Evolutionary conservation across 2,888 invertebrate genomes (phyloP).

Genomic region (Melikaiella ostensackeni): DNA sequence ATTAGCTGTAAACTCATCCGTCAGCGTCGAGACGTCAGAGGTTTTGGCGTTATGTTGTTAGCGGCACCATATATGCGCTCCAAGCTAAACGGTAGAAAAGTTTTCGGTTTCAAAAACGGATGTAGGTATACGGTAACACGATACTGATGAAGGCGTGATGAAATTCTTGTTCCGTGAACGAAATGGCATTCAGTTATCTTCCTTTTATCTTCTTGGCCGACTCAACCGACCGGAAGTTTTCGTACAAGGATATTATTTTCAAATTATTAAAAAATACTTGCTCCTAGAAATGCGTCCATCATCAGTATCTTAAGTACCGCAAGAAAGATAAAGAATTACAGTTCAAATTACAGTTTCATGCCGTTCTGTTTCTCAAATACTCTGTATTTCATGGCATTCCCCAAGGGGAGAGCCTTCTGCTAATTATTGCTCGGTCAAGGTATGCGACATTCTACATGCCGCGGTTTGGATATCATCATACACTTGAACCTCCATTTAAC

Average conservation of each 20-base stretch:
- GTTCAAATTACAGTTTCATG: constrained; percentile 61
- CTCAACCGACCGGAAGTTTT: constrained; percentile 10
- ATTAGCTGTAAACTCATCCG: constrained; percentile 76
- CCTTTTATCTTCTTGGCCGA: background rate
- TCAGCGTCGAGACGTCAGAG: constrained; percentile 74
- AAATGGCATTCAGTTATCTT: constrained; percentile 13
- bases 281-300: background rate
- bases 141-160: constrained; percentile 31
- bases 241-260: constrained; percentile 27
- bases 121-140: constrained; percentile 29
- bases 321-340: constrained; percentile 60
- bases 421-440: constrained; percentile 66
- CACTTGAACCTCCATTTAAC: no score
- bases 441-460: constrained; percentile 20
- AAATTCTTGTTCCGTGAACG: constrained; percentile 15
- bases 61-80: constrained; percentile 62
- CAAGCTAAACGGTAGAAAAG: constrained; percentile 54
- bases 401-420: constrained; percentile 50
- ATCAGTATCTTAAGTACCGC: background rate
- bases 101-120: constrained; percentile 45
- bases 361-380: constrained; percentile 60
- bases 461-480: constrained; percentile 42
- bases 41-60: constrained; percentile 71
- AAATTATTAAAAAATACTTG: constrained; percentile 20
- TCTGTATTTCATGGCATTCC: constrained; percentile 57